Percentiles rank a stretch among this genome's conserved stretches.
These are phyloP conservation scores for Tubulanus polymorphus DNA, from an alignment of 2,888 invertebrate genomes.

Conservation along the genomic window DNA sequence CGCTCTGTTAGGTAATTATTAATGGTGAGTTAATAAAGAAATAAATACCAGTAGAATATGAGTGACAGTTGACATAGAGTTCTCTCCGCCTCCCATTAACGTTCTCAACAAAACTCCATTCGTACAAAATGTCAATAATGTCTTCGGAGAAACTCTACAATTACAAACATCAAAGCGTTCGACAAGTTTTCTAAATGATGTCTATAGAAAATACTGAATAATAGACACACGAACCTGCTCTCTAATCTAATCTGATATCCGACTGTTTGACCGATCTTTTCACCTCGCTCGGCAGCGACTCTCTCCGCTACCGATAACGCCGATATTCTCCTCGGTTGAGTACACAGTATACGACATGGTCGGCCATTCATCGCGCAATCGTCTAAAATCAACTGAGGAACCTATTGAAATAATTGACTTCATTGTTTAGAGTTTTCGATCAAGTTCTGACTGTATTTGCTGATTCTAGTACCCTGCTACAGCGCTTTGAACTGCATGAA, in stretches of 20 bases:
- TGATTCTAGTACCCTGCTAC: too few relatives aligned
- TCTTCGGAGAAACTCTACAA: constrained; percentile 68
- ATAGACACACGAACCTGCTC: constrained; percentile 58
- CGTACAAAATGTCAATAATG: constrained; percentile 85
- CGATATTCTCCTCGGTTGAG: constrained; percentile 87
- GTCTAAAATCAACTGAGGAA: constrained; percentile 89
- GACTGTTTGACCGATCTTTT: constrained; percentile 72
- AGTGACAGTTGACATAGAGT: constrained; percentile 69
- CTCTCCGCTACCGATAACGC: constrained; percentile 86
- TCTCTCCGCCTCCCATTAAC: constrained; percentile 74
- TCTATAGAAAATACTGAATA: not conserved
- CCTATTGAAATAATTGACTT: constrained; percentile 57
- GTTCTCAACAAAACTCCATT: constrained; percentile 84
- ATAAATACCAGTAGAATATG: constrained; percentile 64
- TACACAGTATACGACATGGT: constrained; percentile 81
- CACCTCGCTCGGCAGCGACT: constrained; percentile 82
- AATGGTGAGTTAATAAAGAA: too few relatives aligned
- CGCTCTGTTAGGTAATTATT: too few relatives aligned
- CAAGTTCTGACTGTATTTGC: too few relatives aligned
- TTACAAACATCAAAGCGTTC: not conserved
- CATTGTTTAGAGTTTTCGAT: constrained; percentile 10
- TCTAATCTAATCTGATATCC: constrained; percentile 91
- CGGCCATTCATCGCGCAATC: constrained; percentile 61
- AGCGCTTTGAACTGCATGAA: too few relatives aligned
- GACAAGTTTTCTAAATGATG: not conserved